Base-by-base conservation (phyloP, 2,888 invertebrate species). In the Allacma fusca region DNA sequence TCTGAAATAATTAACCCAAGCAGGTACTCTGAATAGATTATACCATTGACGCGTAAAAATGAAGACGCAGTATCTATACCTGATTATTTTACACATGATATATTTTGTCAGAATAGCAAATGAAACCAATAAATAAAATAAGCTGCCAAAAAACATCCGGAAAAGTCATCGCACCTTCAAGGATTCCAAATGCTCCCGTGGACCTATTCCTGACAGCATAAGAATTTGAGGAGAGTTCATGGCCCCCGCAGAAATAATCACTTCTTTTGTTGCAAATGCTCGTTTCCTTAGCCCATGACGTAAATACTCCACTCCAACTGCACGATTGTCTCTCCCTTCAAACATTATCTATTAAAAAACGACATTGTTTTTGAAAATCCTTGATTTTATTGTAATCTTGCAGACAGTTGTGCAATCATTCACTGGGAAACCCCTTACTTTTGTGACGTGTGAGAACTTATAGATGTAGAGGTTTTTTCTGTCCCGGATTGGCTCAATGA, bases 161-260 rank as follows among this genome's bases (percentile, higher is more conserved):
- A 40, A 40, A 40, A 13, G 7, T 40, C 40, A 40, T 13, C 13
- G 7, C 62, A 76, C 76, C 21, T 76, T 26, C 13, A 76, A 76
- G 57, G 23, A 24, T 44, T 81, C 74, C 21, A 83, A 78, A 71
- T 83, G 83, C 21, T 81, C 77, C 26, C 76, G 77, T 1, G 80
- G 81, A 74, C 83, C 83, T 43, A 83, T 81, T 19, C 83, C 83
- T n/a, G 81, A 81, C 24, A 81, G 75, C 83, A 83, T 83, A 0
- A 83, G 75, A 23, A 83, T 28, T 40, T 83, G 80, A 19, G 83
- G 83, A 4, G 81, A 80, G 72, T 78, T 81, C 23, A 82, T 43
- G 1, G 83, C 76, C 50, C 83, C 83, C 19, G 82, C 81, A 59
- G 80, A 80, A 2, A 83, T n/a, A 67, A 83, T 83, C 4, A 82